Percentiles rank a stretch among this genome's conserved stretches.
Conservation (phyloP, 2,888 invertebrate genomes). For the Toxonevra muliebris region DNA sequence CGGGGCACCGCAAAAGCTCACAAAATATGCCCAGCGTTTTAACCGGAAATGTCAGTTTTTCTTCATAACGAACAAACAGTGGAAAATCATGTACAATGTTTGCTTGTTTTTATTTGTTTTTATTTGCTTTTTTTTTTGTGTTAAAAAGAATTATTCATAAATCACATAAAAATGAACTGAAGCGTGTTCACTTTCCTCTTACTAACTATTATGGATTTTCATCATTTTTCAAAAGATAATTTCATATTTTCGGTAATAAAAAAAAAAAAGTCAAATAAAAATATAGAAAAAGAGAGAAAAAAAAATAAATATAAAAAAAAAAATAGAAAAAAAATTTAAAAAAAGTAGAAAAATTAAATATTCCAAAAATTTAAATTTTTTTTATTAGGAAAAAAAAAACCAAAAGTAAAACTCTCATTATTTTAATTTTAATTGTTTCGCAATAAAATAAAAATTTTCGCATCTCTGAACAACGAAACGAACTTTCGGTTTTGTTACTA, state of each 20-base stretch:
- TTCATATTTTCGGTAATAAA: not conserved
- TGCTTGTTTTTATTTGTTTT: not conserved
- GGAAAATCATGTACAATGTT: not conserved
- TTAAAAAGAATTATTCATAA: slow-evolving; percentile 1
- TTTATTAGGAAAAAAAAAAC: too few relatives aligned
- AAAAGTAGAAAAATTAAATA: too few relatives aligned
- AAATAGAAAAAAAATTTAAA: not conserved
- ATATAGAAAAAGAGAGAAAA: not conserved
- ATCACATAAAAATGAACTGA: slow-evolving; percentile 19
- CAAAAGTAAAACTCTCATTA: too few relatives aligned
- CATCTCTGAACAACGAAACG: too few relatives aligned
- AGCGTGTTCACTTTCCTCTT: not conserved
- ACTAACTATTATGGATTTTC: not conserved
- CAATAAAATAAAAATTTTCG: too few relatives aligned
- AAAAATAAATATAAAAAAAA: slow-evolving; percentile 9
- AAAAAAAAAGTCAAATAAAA: not conserved
- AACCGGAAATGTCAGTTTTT: slow-evolving; percentile 13
- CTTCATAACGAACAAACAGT: not conserved
- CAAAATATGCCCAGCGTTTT: not conserved
- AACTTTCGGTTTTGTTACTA: too few relatives aligned
- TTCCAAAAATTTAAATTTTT: too few relatives aligned
- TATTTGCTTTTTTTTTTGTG: not conserved
- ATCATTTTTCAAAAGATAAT: not conserved
- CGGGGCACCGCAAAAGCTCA: not conserved
- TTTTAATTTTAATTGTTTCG: too few relatives aligned